Base-by-base conservation (phyloP, 35 echinoderm and acorn worm species). In the Holothuria glaberrima region DNA sequence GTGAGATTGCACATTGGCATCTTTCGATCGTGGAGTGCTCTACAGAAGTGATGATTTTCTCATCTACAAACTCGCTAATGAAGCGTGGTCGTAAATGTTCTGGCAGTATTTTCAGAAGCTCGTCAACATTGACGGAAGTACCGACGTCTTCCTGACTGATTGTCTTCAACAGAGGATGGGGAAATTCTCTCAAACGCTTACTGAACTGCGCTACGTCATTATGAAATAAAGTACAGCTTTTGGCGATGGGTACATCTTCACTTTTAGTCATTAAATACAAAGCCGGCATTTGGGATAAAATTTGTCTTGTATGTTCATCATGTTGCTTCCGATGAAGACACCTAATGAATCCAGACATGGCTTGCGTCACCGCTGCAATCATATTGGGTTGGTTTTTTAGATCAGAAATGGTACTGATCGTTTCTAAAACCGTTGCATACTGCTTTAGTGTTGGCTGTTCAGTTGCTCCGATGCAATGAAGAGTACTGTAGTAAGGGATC, bases 241-340 rank as follows among this genome's bases (percentile, higher is more conserved):
- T 60, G 2, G 27, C 34, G 20, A 87, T 24, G 1, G 85, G 85
- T 28, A 45, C 16, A 48, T 21, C 24, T 71, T 87, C 30, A 28
- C 67, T 69, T 6, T 22, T 46, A 1, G 85, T 35, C 85, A 87
- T 69, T 25, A 87, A 50, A 63, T 87, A 87, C 25, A 87, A 14
- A 27, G 21, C 34, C 31, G 27, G 80, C 80, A 84, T 59, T 3
- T 84, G 21, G 27, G 66, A 27, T 57, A 71, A 87, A 27, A 87
- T 62, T 52, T 70, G 18, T 25, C 10, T 70, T 35, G 19, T 21
- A 21, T 52, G 67, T 27, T 5, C 20, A 12, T 71, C 85, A 70
- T 71, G 21, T 35, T 87, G 85, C 22, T 84, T 48, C n/a, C 80
- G 80, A 70, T 30, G 34, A 19, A 87, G 65, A 71, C 85, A 87